These are phyloP conservation scores for Caenorhabditis inopinata DNA, from an alignment of 1,140 invertebrate genomes.

Conservation along the genomic window DNA sequence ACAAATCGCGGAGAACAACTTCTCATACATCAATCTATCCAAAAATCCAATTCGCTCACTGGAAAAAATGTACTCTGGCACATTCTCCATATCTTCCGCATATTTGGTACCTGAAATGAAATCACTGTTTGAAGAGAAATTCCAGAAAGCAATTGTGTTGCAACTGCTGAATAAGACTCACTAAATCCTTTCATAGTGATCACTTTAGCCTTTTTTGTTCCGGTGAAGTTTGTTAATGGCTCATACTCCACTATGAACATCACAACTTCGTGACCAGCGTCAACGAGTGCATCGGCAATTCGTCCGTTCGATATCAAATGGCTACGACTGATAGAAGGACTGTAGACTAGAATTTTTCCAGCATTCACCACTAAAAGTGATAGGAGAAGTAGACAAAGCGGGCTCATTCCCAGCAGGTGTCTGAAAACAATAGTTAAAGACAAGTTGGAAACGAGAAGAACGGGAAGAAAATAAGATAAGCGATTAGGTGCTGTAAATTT, in stretches of 20 bases:
- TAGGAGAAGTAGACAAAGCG: no score
- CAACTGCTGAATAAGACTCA: no score
- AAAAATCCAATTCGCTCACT: neutral
- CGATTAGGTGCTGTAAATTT: no score
- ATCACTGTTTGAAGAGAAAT: neutral
- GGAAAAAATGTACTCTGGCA: neutral
- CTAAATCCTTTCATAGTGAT: constrained; percentile 30
- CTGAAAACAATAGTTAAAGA: no score
- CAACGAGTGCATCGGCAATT: constrained; percentile 40
- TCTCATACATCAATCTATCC: constrained; percentile 29
- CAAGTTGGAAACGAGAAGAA: no score
- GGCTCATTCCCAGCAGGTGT: no score
- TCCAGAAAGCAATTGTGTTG: neutral
- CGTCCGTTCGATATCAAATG: constrained; percentile 50
- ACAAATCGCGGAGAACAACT: constrained; percentile 18
- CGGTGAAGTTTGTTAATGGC: constrained; percentile 5
- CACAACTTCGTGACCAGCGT: constrained; percentile 50
- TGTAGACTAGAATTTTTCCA: constrained; percentile 43
- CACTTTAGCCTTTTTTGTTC: constrained; percentile 28
- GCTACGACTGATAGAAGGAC: constrained; percentile 35
- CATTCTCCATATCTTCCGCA: neutral
- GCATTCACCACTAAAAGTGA: neutral
- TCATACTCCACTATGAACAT: constrained; percentile 43
- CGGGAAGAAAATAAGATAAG: no score
- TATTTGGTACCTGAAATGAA: neutral